Conservation (phyloP, 2,797 vertebrate genomes). For the Sparidentex hasta region DNA sequence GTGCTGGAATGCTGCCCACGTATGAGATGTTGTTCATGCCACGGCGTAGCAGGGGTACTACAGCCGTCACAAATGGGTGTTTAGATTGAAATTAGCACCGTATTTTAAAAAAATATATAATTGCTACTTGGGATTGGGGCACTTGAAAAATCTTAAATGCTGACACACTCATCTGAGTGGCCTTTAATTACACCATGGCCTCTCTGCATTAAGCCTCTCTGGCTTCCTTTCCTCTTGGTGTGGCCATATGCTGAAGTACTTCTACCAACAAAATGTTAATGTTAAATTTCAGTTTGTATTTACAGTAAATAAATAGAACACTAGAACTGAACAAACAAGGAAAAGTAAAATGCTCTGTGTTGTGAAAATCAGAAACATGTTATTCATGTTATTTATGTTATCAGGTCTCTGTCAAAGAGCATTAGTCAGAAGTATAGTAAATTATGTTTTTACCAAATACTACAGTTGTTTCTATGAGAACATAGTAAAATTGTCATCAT, state of each 20-base stretch:
- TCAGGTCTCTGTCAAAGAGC: background rate
- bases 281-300: no score
- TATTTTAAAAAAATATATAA: slow-evolving; percentile 8
- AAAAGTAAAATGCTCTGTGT: background rate
- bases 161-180: background rate
- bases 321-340: background rate
- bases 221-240: background rate
- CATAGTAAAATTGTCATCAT: background rate
- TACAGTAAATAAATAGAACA: background rate
- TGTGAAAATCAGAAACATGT: background rate
- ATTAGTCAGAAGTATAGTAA: background rate
- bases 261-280: background rate
- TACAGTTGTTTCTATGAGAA: background rate
- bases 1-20: slow-evolving; percentile 48
- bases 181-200: background rate
- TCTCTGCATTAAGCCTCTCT: background rate
- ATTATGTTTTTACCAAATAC: background rate
- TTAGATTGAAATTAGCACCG: background rate
- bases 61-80: background rate
- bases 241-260: background rate
- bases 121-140: background rate
- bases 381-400: background rate
- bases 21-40: slow-evolving; percentile 60
- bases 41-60: background rate
- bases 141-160: background rate